phyloP scores from a whole-genome alignment of 2,888 invertebrate species.

The Erannis defoliaria region DNA sequence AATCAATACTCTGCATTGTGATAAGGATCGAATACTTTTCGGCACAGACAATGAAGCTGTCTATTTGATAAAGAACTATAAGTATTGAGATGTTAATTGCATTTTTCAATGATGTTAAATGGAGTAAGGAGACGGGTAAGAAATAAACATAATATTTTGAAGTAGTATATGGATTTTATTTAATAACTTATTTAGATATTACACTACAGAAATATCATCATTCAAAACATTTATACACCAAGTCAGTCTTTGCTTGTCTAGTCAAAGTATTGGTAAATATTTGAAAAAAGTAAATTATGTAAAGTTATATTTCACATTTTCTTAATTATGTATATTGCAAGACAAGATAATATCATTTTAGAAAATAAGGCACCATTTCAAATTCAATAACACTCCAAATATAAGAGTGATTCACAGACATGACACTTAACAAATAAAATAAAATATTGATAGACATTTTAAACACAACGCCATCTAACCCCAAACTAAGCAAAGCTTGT shows the following conservation, averaged over 20 bases:
- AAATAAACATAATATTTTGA: conserved; percentile 38
- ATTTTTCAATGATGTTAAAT: conserved; percentile 14
- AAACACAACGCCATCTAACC: too few species aligned
- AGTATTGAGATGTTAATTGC: conserved; percentile 58
- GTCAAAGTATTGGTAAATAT: conserved; percentile 79
- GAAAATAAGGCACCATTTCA: conserved; percentile 60
- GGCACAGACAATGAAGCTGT: conserved; percentile 96
- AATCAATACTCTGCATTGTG: conserved; percentile 93
- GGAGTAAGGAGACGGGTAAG: conserved; percentile 1
- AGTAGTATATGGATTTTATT: conserved; percentile 42
- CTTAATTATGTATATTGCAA: conserved; percentile 38
- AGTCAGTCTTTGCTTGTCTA: conserved; percentile 86
- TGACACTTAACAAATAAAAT: conserved; percentile 6
- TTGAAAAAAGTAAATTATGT: conserved; percentile 53
- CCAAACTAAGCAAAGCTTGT: too few species aligned
- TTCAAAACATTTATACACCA: conserved; percentile 77
- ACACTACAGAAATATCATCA: conserved; percentile 73
- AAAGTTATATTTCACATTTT: conserved; percentile 39
- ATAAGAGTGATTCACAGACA: not conserved
- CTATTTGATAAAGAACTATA: conserved; percentile 91
- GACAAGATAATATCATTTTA: conserved; percentile 52
- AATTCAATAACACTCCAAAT: conserved; percentile 17
- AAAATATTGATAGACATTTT: too few species aligned
- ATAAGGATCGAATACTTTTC: conserved; percentile 91
- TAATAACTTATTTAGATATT: conserved; percentile 55